Evolutionary conservation across 2,797 vertebrate species (phyloP), one percentile per base, ranked within the genome.

Genomic region (Schizothorax lantsangensis): DNA sequence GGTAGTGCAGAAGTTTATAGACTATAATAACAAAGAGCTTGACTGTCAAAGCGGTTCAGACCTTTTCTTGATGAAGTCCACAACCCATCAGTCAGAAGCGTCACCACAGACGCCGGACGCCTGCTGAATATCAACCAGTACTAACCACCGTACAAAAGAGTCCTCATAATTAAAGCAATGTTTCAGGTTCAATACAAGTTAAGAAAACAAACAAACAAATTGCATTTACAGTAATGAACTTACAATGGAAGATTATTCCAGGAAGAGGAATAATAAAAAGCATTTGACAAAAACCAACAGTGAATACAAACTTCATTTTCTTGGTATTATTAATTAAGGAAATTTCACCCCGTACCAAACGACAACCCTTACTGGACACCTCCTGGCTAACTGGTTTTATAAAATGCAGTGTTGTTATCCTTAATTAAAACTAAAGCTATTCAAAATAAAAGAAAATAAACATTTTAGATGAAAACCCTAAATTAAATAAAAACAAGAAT

Each of bases 41-140:
- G 43, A 33, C 4, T 57, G 30, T 23, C 19, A 77, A 12, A 59
- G 14, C 6, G 2, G 45, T 17, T 71, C 64, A 52, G 64, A 26
- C 62, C 30, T 19, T 52, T 72, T 43, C 68, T 11, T 45, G 49
- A 57, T 30, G 15, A 83, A 43, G 73, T 73, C 81, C 81, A 57
- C 71, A 45, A 30, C 10, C 3, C 38, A 72, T 54, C 74, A 52
- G 73, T 75, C 73, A 52, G 26, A 49, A 14, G 40, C 14, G 15
- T 10, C 75, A 6, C 45, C 54, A n/a, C 26, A 77, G 47, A 21
- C 15, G 30, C 26, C 0, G 6, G 6, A 6, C 9, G 17, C 49
- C 5, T 7, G 49, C 49, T 54, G 74, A 78, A 78, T 78, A 78
- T 78, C 49, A 77, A 77, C 47, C 47, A 6, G 49, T 4, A 17